Percentiles rank a stretch among this genome's conserved stretches.
These are phyloP conservation scores for Endomychus coccineus DNA, from an alignment of 2,888 invertebrate species.

Conservation along the genomic window DNA sequence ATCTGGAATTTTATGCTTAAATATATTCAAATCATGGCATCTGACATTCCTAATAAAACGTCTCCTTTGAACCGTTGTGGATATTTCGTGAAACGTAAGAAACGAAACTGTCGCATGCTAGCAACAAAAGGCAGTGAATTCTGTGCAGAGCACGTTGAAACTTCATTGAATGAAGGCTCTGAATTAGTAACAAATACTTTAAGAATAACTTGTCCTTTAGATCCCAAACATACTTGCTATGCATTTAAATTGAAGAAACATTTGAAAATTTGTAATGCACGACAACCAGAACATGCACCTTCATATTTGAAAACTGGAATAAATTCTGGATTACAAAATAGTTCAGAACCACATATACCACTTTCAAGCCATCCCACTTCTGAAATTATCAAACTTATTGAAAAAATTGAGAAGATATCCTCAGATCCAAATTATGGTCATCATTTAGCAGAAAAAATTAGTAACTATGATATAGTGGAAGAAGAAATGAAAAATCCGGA, in stretches of 20 bases:
- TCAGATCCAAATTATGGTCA: no score
- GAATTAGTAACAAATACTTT: constrained; percentile 25
- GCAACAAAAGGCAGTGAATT: constrained; percentile 59
- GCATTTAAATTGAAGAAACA: constrained; percentile 61
- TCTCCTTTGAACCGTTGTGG: no score
- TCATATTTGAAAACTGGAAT: constrained; percentile 50
- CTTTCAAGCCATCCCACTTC: constrained; percentile 30
- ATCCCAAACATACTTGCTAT: constrained; percentile 65
- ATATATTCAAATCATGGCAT: no score
- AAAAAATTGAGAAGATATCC: no score
- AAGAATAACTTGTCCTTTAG: constrained; percentile 64
- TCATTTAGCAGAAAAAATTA: constrained; percentile 40
- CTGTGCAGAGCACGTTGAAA: constrained; percentile 62
- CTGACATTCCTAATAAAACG: no score
- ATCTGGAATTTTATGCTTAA: no score
- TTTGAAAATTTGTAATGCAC: constrained; percentile 65
- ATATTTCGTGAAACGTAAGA: constrained; percentile 62
- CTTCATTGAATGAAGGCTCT: constrained; percentile 15
- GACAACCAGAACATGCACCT: constrained; percentile 45
- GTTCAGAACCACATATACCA: no score
- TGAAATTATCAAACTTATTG: constrained; percentile 41
- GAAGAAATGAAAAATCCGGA: constrained; percentile 47
- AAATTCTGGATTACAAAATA: constrained; percentile 39
- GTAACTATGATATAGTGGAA: constrained; percentile 44
- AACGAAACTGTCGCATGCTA: constrained; percentile 69